Base-by-base conservation (phyloP, 2,113 vertebrate species). In the Vombatus ursinus region DNA sequence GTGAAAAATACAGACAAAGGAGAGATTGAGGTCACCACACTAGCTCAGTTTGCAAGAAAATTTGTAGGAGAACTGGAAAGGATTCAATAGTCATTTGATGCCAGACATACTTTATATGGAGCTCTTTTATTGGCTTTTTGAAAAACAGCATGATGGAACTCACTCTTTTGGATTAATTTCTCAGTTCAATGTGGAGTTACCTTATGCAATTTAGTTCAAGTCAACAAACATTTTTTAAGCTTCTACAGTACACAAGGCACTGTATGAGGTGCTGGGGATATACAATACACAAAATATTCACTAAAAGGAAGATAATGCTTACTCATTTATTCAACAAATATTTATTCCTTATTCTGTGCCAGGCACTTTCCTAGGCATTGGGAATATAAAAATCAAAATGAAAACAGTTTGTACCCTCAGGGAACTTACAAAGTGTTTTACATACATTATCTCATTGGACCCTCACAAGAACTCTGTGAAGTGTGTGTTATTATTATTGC, bases 1-100 rank as follows among this genome's bases (percentile, higher is more conserved):
- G 96, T 91, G 54, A 96, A 93, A 98, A 98, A 96, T 95, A 93
- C 57, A 94, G 96, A 92, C 52, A 3, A 93, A 98, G 97, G 97
- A 96, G 0, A 50, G 93, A 97, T 92, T 91, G 97, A 98, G 97
- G 98, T 97, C 97, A 98, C 37, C 7, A 12, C 89, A 44, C 92
- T 61, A 52, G 2, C 94, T 98, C 94, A 53, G 1, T 93, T 84
- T 22, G 89, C 96, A 96, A 94, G 97, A 96, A 97, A 95, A 97
- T 0, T 0, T 96, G 97, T 96, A 95, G 97, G 96, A 96, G 95
- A 96, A 95, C 91, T 95, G 96, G 96, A 98, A 96, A 50, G 90
- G 94, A 96, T 92, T 96, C 1, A 3, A 95, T 48, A 92, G 90
- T 93, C 96, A 52, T 92, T 96, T 48, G 0, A 61, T 90, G 95